Percentiles rank a stretch among this genome's conserved stretches.
Evolutionary conservation across 2,797 vertebrate genomes (phyloP).

Genomic region (Gouania willdenowi): DNA sequence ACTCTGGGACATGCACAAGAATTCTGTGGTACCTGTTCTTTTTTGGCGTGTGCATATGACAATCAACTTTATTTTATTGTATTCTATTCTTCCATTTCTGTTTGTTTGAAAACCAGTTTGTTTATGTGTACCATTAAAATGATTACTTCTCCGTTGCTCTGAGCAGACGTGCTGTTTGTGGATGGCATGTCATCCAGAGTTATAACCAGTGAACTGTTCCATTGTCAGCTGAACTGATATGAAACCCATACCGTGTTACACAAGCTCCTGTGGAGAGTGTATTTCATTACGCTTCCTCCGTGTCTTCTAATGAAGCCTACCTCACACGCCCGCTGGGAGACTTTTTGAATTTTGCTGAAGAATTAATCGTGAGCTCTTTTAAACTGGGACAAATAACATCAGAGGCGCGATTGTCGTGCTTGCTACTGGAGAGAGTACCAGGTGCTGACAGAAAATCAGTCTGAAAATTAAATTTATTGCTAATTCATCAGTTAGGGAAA

Average conservation of each 20-base stretch:
- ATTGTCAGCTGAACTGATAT: constrained; percentile 30
- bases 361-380: constrained; percentile 1
- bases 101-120: too few species aligned
- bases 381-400: constrained; percentile 47
- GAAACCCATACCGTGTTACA: constrained; percentile 45
- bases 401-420: constrained; percentile 9
- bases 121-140: too few species aligned
- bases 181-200: too few species aligned
- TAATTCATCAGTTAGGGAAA: neutral
- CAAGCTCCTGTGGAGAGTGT: constrained; percentile 22
- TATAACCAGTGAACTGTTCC: too few species aligned
- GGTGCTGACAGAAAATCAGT: constrained; percentile 20
- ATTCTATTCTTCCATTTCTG: too few species aligned
- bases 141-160: too few species aligned
- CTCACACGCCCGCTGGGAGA: constrained; percentile 36
- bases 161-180: too few species aligned
- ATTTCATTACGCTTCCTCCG: constrained; percentile 33
- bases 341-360: constrained; percentile 23
- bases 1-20: too few species aligned
- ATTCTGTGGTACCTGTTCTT: too few species aligned
- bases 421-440: constrained; percentile 10
- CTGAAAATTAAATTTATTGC: constrained; percentile 1
- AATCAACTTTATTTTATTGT: too few species aligned
- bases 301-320: constrained; percentile 21
- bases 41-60: too few species aligned